Conservation (phyloP, 2,888 invertebrate genomes). For the Drosophila lutescens region DNA sequence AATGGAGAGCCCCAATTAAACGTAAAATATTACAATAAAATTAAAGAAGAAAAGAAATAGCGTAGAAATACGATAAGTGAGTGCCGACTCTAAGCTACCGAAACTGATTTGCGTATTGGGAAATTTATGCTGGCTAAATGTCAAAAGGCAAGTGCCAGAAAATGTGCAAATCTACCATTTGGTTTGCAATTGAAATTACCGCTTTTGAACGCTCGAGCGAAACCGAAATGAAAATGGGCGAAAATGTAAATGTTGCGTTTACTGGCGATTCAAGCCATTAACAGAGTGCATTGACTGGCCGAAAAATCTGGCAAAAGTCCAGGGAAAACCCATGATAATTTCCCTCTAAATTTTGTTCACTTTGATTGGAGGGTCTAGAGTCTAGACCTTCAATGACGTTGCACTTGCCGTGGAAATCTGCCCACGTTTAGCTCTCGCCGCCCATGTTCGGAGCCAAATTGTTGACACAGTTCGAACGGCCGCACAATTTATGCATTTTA, state of each 20-base stretch:
- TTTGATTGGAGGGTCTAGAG: slow-evolving; percentile 20
- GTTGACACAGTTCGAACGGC: slow-evolving; percentile 50
- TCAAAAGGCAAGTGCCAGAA: slow-evolving; percentile 20
- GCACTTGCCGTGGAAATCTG: slow-evolving; percentile 31
- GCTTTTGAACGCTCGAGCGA: slow-evolving; percentile 35
- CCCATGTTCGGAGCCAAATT: slow-evolving; percentile 38
- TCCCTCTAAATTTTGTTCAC: background rate
- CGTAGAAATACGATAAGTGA: slow-evolving; percentile 5
- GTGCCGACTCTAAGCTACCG: background rate
- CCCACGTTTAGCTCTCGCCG: slow-evolving; percentile 42
- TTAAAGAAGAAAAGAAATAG: slow-evolving; percentile 12
- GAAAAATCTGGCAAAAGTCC: slow-evolving; percentile 9
- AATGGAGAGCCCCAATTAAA: slow-evolving; percentile 36
- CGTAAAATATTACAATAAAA: slow-evolving; percentile 40
- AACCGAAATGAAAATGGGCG: slow-evolving; percentile 20
- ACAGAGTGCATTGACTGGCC: slow-evolving; percentile 32
- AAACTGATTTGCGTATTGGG: slow-evolving; percentile 15
- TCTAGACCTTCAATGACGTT: slow-evolving; percentile 22
- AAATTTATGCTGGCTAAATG: slow-evolving; percentile 23
- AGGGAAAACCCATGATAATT: slow-evolving; percentile 6
- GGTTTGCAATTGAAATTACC: slow-evolving; percentile 38
- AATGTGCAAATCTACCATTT: slow-evolving; percentile 35
- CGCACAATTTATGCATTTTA: slow-evolving; percentile 54
- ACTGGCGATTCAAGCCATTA: slow-evolving; percentile 13
- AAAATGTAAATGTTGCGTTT: slow-evolving; percentile 10